Conservation (phyloP, 2,888 invertebrate species). For the Eucera pruinosa region DNA sequence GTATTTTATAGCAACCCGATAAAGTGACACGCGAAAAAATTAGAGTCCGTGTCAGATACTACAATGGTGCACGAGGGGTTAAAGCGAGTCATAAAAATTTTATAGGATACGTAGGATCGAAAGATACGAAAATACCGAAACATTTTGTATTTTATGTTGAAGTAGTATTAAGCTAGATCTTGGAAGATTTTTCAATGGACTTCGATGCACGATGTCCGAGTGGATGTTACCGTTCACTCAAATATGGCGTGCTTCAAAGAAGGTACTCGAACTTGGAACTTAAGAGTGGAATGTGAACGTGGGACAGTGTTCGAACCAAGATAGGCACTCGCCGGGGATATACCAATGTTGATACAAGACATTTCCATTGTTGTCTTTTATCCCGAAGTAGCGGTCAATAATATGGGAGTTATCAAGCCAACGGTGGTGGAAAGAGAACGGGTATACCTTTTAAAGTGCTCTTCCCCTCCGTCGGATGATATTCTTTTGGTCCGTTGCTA, state of each 20-base stretch:
- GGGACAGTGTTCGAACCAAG: constrained; percentile 14
- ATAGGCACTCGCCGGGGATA: constrained; percentile 17
- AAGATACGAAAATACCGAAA: not conserved
- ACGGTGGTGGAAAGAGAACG: constrained; percentile 5
- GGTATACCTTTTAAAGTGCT: constrained; percentile 28
- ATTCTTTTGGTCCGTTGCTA: not conserved
- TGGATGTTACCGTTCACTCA: constrained; percentile 1
- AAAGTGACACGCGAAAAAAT: too few relatives aligned
- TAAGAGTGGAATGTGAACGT: constrained; percentile 10
- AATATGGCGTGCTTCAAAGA: constrained; percentile 7
- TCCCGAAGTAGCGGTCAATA: constrained; percentile 32
- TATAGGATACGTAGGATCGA: not conserved
- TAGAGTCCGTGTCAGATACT: too few relatives aligned
- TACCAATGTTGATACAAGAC: constrained; percentile 39
- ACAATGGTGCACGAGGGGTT: too few relatives aligned
- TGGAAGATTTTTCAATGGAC: not conserved
- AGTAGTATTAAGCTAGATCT: not conserved
- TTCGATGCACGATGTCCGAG: constrained; percentile 5
- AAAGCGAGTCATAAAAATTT: too few relatives aligned
- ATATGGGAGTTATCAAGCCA: constrained; percentile 32
- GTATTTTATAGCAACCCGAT: too few relatives aligned
- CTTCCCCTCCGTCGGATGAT: not conserved
- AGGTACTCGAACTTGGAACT: constrained; percentile 14
- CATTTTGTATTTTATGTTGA: not conserved
- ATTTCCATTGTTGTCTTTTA: constrained; percentile 39